Base-by-base conservation (phyloP, 2,888 invertebrate species). In the Habrosyne pyritoides region DNA sequence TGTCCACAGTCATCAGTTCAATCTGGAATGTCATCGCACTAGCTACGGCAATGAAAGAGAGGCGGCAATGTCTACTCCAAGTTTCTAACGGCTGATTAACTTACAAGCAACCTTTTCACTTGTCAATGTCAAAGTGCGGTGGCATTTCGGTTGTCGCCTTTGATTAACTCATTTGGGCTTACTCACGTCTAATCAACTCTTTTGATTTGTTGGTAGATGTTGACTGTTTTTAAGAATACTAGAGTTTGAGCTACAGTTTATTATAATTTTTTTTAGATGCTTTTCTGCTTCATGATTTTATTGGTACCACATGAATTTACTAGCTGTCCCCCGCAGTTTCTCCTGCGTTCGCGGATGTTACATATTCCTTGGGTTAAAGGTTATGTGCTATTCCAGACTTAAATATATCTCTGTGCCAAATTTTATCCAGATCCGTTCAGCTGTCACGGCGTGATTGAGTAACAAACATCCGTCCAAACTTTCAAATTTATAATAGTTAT, bases 141-240 rank as follows among this genome's bases (percentile, higher is more conserved):
- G 63, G 60, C 63, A 53, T 21, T 50, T 59, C 52, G 55, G 47
- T 51, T 57, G 62, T 61, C 61, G 28, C 53, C 36, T 47, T 54
- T 46, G 47, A 61, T 63, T 55, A 61, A 53, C 47, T 53, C 57
- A 24, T 49, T 50, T 56, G 60, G 49, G 55, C 54, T 58, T 22
- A 53, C 56, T 54, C 54, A 47, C 60, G 58, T 59, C 56, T 54
- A 58, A 56, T 52, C 57, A 53, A 53, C 60, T 42, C 18, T 28
- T 18, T 7, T 28, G 18, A 21, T 28, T 28, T 18, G 28, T 49
- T 18, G 12, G n/a, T n/a, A 4, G 5, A 12, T 18, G 49, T 18
- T 49, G 49, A 10, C 7, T 49, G 26, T 28, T 10, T 28, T 30
- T 18, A 50, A 10, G 50, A 50, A 1, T 42, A 18, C n/a, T n/a